Percentiles rank a stretch among this genome's conserved stretches.
These are phyloP conservation scores for Crocidura indochinensis DNA, from an alignment of 2,797 vertebrate species.

Conservation along the genomic window DNA sequence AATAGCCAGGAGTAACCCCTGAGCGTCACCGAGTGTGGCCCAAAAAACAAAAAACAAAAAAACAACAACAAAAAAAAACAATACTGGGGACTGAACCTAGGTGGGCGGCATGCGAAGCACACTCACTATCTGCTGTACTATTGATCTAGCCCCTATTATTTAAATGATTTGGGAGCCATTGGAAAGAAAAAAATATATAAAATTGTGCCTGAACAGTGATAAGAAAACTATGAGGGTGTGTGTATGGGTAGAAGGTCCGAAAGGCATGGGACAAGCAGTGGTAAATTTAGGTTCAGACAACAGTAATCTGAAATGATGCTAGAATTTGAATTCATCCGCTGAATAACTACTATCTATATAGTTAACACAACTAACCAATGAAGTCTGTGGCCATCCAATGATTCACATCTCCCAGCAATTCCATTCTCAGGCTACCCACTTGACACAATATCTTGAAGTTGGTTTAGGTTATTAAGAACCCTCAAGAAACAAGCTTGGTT, in stretches of 20 bases:
- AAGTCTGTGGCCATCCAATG: not conserved
- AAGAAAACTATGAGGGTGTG: slow-evolving; percentile 16
- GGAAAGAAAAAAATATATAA: slow-evolving; percentile 40
- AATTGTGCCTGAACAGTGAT: slow-evolving; percentile 21
- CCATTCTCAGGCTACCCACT: not conserved
- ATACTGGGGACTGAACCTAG: no score
- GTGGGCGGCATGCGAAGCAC: no score
- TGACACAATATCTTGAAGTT: not conserved
- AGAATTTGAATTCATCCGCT: not conserved
- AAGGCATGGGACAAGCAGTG: not conserved
- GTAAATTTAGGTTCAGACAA: not conserved
- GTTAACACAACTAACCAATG: not conserved
- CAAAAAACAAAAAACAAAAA: no score
- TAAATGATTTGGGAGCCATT: no score
- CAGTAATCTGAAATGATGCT: slow-evolving; percentile 23
- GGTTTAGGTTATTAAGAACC: not conserved
- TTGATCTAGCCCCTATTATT: not conserved
- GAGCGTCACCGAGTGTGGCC: no score
- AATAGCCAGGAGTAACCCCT: no score
- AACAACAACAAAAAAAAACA: no score
- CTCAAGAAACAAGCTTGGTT: not conserved
- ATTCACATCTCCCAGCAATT: not conserved
- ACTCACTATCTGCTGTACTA: no score
- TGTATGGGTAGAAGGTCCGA: not conserved
- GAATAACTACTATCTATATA: not conserved